Evolutionary conservation across 2,888 invertebrate genomes (phyloP), one percentile per base, ranked within the genome.

Genomic region (Hirtodrosophila duncani): DNA sequence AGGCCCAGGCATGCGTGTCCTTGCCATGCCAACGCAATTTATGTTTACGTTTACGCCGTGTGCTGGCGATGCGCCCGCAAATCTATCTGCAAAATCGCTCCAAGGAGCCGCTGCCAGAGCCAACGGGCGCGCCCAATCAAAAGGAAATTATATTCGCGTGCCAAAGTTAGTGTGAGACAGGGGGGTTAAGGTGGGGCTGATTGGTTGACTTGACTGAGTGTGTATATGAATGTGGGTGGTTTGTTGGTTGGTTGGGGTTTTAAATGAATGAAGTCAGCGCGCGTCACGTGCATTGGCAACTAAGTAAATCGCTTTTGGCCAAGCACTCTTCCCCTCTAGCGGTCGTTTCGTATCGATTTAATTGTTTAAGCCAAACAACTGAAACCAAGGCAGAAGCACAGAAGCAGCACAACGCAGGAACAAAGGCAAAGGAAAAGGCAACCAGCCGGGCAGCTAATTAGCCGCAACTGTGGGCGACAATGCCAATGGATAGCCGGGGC

Each of bases 71-170:
- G 64, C 59, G 53, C 63, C 39, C 38, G 48, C 36, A 51, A 55
- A 50, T 53, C 43, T 74, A 69, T 79, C 71, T 53, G 60, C 33
- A 63, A 49, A 61, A 48, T 55, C 44, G 55, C 50, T 27, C 34
- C 67, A 53, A 48, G 26, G 16, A 39, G 52, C 45, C 21, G 30
- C 33, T 6, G 29, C 27, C 39, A 59, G 45, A 43, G 48, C 26
- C 50, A 48, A 46, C 34, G 17, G 53, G 63, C 63, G 69, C 60
- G 27, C 71, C 72, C 80, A 74, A 74, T 80, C 81, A 77, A 77
- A 74, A 59, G 72, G 58, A 74, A 80, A 74, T 74, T 80, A 62
- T 50, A 64, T 62, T 72, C 72, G 72, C 81, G 81, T 74, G 72
- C 53, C 57, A 39, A 37, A 29, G 29, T n/a, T n/a, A n/a, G n/a